These are phyloP conservation scores for Drosophila tripunctata DNA, from an alignment of 2,888 invertebrate species.

Conservation along the genomic window DNA sequence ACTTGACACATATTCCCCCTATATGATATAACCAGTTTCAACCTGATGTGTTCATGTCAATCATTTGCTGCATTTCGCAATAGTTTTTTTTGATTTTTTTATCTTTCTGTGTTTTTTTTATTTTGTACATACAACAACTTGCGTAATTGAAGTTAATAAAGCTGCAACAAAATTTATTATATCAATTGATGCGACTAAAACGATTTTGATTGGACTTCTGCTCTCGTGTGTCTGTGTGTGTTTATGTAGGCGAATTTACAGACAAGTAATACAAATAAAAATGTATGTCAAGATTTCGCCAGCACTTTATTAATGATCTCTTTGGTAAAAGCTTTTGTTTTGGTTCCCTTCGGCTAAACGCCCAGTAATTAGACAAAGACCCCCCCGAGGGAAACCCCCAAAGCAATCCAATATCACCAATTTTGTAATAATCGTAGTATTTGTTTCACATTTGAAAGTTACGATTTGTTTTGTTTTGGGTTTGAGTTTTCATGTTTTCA, in stretches of 20 bases:
- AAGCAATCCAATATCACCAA: background rate
- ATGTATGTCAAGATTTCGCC: conserved; percentile 54
- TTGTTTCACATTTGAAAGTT: conserved; percentile 40
- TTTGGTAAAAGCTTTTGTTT: conserved; percentile 26
- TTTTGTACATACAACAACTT: conserved; percentile 10
- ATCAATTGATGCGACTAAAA: conserved; percentile 53
- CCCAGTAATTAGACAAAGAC: conserved; percentile 52
- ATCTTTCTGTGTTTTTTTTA: background rate
- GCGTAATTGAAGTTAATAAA: conserved; percentile 50
- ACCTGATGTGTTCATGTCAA: conserved; percentile 49
- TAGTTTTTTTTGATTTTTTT: conserved; percentile 17
- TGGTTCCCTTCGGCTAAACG: conserved; percentile 33
- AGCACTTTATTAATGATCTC: conserved; percentile 41
- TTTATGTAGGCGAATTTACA: conserved; percentile 24
- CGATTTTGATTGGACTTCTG: conserved; percentile 43
- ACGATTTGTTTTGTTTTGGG: conserved; percentile 3
- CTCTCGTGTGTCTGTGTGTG: background rate
- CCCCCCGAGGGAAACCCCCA: background rate
- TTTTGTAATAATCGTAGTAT: conserved; percentile 23
- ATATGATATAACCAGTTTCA: conserved; percentile 55
- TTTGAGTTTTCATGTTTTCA: background rate
- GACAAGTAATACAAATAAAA: conserved; percentile 1
- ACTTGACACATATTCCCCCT: conserved; percentile 54
- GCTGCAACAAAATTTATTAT: conserved; percentile 23
- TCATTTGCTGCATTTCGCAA: conserved; percentile 52